Evolutionary conservation across 2,797 vertebrate species (phyloP), one percentile per base, ranked within the genome.

Genomic region (Melanotaenia parkinsoni): DNA sequence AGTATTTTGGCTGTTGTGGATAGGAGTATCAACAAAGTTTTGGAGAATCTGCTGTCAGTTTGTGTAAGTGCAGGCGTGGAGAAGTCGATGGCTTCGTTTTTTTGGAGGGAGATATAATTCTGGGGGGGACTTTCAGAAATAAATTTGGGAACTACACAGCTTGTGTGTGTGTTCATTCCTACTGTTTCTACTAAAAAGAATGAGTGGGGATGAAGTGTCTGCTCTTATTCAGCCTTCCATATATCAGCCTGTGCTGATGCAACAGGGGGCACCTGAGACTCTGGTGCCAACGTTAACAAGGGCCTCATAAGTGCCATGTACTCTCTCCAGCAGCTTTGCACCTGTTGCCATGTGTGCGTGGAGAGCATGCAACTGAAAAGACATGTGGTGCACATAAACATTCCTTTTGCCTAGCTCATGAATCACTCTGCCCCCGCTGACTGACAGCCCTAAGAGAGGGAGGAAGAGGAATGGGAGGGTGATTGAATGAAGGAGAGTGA

Each of bases 381-480:
- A 85, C 90, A 90, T 85, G 80, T 80, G 86, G 86, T 65, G 81
- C 81, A 87, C 81, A 58, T 73, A 62, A 58, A 63, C 87, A 92
- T 91, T 92, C 91, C 88, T 89, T 77, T 82, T 47, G 12, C 62
- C 72, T 65, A 0, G 33, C 72, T 89, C 88, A 85, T 90, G 83
- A 89, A 89, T 90, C 88, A 92, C 75, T 68, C 63, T 56, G 61
- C 53, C 72, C 65, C 70, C 71, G 60, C 50, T 22, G 54, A 72
- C 65, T 72, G 38, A 0, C 13, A 22, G 61, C 80, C 74, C 70
- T 70, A 5, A 18, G 76, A 81, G 72, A 59, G 47, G 33, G 58
- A 60, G 66, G 50, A 73, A 11, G 70, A 77, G 72, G 62, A 65
- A 76, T 67, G 74, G 77, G 69, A 71, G 82, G 67, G 58, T 30